These are phyloP conservation scores for Pammene fasciana DNA, from an alignment of 2,888 invertebrate species.

Conservation along the genomic window DNA sequence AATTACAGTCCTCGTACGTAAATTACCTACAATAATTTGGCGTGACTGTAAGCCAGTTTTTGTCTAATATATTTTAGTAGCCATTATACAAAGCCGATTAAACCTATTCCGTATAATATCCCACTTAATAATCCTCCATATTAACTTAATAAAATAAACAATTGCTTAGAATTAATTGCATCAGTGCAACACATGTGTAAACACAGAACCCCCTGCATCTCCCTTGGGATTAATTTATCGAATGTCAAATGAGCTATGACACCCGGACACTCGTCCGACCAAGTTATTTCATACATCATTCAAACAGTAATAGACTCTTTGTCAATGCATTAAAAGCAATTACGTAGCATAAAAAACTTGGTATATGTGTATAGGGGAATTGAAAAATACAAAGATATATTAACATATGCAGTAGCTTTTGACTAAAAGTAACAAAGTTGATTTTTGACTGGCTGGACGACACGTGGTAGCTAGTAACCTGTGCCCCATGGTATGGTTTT, in stretches of 20 bases:
- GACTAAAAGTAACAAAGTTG: conserved; percentile 1
- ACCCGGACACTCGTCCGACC: conserved; percentile 60
- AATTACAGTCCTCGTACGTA: neutral
- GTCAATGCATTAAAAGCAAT: conserved; percentile 2
- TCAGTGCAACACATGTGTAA: conserved; percentile 45
- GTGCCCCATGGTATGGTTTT: conserved; percentile 53
- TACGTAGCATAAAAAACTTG: conserved; percentile 4
- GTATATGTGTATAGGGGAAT: conserved; percentile 13
- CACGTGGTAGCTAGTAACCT: conserved; percentile 2
- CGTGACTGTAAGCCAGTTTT: neutral
- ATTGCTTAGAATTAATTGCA: conserved; percentile 44
- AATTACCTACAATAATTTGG: neutral
- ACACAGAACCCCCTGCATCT: conserved; percentile 53
- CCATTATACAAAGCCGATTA: conserved; percentile 38
- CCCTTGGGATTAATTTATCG: conserved; percentile 79
- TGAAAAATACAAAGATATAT: conserved; percentile 16
- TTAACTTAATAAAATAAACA: conserved; percentile 43
- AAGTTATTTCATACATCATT: conserved; percentile 10
- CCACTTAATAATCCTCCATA: conserved; percentile 41
- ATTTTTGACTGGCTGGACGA: conserved; percentile 3
- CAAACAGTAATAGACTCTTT: conserved; percentile 7
- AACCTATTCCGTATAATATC: conserved; percentile 37
- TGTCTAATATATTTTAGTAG: conserved; percentile 14
- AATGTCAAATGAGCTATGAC: conserved; percentile 82
- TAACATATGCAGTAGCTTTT: conserved; percentile 13